phyloP scores from a whole-genome alignment of 2,888 invertebrate species.

The Phengaris arion region DNA sequence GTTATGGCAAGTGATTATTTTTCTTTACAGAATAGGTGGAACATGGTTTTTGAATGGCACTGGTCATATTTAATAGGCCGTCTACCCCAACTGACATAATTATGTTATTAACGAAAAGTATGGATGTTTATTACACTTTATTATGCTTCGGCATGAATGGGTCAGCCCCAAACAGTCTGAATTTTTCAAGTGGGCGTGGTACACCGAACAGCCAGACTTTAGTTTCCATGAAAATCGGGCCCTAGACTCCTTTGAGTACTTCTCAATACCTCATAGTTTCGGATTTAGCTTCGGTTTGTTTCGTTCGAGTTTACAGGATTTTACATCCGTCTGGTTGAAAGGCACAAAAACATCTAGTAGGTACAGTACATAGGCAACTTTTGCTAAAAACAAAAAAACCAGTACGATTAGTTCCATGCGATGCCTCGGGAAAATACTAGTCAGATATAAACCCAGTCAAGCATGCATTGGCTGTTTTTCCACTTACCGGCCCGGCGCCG shows the following conservation, averaged over 20 bases:
- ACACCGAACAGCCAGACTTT: not conserved
- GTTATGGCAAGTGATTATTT: not conserved
- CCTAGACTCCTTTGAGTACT: slow-evolving; percentile 2
- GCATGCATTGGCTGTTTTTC: not conserved
- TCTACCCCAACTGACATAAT: too few relatives aligned
- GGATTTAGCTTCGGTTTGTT: not conserved
- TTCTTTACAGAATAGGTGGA: not conserved
- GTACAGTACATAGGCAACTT: not conserved
- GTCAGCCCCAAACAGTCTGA: not conserved
- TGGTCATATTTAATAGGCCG: too few relatives aligned
- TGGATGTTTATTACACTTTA: too few relatives aligned
- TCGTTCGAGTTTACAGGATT: not conserved
- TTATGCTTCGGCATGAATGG: too few relatives aligned
- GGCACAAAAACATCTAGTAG: slow-evolving; percentile 10
- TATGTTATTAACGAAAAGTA: too few relatives aligned
- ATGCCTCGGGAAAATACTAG: not conserved
- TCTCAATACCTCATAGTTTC: slow-evolving; percentile 9
- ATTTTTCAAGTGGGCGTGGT: not conserved
- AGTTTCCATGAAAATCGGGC: not conserved
- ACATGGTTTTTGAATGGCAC: too few relatives aligned
- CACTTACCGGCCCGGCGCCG: too few relatives aligned
- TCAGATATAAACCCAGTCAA: not conserved
- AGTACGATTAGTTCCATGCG: not conserved
- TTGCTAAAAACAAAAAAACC: not conserved
- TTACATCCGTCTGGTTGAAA: not conserved